A percentile compares a stretch with the other conserved stretches of the same genome.
phyloP scores from a whole-genome alignment of 1,140 invertebrate genomes.

The Lysiphlebus fabarum region DNA sequence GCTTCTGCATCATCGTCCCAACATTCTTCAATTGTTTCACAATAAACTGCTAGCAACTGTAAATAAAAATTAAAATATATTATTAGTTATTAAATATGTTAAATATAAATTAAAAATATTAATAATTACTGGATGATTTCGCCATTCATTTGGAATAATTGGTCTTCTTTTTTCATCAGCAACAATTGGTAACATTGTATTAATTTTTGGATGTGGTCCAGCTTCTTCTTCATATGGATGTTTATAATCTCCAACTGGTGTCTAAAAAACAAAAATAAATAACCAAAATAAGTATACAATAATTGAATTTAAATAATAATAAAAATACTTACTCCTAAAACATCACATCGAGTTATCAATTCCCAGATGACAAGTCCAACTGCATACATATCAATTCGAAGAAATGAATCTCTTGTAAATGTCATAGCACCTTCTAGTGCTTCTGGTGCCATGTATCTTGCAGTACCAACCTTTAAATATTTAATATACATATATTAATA shows the following conservation, averaged over 20 bases:
- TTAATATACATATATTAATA: neutral
- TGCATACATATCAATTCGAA: constrained; percentile 97
- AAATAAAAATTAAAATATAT: constrained; percentile 29
- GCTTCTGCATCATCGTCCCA: constrained; percentile 99
- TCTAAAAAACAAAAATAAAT: constrained; percentile 43
- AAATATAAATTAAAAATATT: no score
- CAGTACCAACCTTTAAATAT: constrained; percentile 88
- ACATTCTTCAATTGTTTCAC: constrained; percentile 94
- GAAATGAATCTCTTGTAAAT: constrained; percentile 92
- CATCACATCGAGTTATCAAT: constrained; percentile 78
- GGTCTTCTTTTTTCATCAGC: constrained; percentile 89
- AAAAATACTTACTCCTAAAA: constrained; percentile 61
- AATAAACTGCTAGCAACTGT: constrained; percentile 76
- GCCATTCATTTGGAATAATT: constrained; percentile 77
- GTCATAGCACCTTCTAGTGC: constrained; percentile 97
- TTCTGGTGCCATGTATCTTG: constrained; percentile 97
- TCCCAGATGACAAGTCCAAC: constrained; percentile 97
- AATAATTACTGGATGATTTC: constrained; percentile 69
- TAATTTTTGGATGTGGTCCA: constrained; percentile 87
- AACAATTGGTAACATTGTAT: constrained; percentile 95
- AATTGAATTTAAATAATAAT: constrained; percentile 14
- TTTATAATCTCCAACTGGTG: constrained; percentile 76
- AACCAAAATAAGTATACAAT: neutral
- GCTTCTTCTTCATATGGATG: constrained; percentile 94
- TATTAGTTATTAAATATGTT: no score